Conservation (phyloP, 2,113 vertebrate species). For the Vidua macroura region DNA sequence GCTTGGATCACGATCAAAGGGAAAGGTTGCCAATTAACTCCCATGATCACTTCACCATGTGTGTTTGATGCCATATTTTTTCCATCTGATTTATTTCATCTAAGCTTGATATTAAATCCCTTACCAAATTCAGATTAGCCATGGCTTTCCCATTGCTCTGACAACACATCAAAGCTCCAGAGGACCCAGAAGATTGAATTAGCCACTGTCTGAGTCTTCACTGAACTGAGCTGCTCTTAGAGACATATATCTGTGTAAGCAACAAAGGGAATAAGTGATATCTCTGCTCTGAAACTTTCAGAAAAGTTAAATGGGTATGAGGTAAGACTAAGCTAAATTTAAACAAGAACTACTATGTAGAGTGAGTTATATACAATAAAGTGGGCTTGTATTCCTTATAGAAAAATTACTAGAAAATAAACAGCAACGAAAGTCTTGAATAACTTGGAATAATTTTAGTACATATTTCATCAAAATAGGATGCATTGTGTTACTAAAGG, state of each 20-base stretch:
- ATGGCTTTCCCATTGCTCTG: not conserved
- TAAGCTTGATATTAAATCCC: conserved; percentile 28
- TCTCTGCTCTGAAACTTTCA: not conserved
- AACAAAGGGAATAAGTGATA: conserved; percentile 44
- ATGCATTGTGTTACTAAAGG: not conserved
- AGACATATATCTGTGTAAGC: not conserved
- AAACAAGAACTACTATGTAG: not conserved
- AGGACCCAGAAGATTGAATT: conserved; percentile 34
- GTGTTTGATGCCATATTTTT: conserved; percentile 37
- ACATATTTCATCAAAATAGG: not conserved
- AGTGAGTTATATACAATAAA: not conserved
- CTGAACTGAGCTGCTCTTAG: not conserved
- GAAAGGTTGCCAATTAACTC: conserved; percentile 54
- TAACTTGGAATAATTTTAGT: not conserved
- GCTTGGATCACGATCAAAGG: conserved; percentile 46
- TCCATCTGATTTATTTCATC: conserved; percentile 44
- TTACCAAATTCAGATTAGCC: conserved; percentile 37
- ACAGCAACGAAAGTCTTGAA: not conserved
- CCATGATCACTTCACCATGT: not conserved
- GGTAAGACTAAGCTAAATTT: not conserved
- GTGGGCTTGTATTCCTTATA: not conserved
- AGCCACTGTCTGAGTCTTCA: not conserved
- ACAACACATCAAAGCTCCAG: conserved; percentile 40
- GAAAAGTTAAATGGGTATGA: not conserved
- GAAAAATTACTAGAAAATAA: not conserved